Conservation (phyloP, 2,113 vertebrate genomes). For the Smithornis capensis region DNA sequence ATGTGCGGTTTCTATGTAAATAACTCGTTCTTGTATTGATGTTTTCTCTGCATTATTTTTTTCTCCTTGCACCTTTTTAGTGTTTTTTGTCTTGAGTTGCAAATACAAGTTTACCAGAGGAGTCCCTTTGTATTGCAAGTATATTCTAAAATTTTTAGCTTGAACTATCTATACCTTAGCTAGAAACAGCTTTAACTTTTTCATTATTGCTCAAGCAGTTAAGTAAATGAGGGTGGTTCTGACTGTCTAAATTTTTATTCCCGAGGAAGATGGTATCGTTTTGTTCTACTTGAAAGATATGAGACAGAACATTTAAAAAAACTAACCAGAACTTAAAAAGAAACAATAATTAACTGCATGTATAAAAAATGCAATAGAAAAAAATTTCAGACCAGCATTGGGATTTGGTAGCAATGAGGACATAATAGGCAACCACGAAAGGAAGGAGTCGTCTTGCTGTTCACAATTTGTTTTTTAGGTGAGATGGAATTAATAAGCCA, state of each 20-base stretch:
- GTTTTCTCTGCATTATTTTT: not conserved
- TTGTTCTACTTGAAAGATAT: not conserved
- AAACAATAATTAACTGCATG: not conserved
- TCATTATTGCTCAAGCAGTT: not conserved
- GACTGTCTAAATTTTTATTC: not conserved
- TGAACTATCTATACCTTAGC: not conserved
- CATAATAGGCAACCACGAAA: not conserved
- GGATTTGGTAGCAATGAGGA: not conserved
- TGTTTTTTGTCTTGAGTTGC: not conserved
- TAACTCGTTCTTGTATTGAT: not conserved
- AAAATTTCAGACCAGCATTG: not conserved
- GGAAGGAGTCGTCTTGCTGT: not conserved
- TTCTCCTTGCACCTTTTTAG: not conserved
- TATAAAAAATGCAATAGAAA: not conserved
- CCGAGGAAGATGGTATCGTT: not conserved
- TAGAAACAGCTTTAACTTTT: not conserved
- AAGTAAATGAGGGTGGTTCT: not conserved
- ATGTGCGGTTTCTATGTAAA: not conserved
- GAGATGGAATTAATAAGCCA: not conserved
- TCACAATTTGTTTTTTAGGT: not conserved
- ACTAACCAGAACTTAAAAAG: not conserved
- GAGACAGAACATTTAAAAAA: not conserved
- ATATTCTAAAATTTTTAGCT: conserved; percentile 16
- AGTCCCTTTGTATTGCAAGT: not conserved
- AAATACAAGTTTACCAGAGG: not conserved